Percentiles rank a stretch among this genome's conserved stretches.
phyloP scores from a whole-genome alignment of 2,113 vertebrate species.

The Malurus melanocephalus region DNA sequence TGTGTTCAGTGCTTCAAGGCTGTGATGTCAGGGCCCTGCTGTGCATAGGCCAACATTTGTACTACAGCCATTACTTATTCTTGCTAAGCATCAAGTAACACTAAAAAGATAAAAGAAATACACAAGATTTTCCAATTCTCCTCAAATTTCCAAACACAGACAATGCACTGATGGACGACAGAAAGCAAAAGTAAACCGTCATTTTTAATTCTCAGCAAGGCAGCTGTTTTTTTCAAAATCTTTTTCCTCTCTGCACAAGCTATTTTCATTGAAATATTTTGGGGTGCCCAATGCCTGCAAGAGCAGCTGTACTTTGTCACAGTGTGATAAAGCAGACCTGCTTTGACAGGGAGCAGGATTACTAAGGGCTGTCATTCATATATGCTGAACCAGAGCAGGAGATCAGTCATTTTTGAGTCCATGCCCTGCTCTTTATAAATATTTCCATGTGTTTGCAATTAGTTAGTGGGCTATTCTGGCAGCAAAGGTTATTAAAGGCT shows the following conservation, averaged over 20 bases:
- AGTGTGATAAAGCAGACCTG: slow-evolving; percentile 23
- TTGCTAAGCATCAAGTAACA: neutral
- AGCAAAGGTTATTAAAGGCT: slow-evolving; percentile 38
- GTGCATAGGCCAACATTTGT: neutral
- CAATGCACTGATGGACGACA: neutral
- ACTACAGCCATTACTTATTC: neutral
- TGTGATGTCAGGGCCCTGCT: neutral
- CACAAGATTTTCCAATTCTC: neutral
- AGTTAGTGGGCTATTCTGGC: slow-evolving; percentile 39
- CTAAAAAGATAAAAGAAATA: neutral
- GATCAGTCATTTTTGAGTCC: slow-evolving; percentile 33
- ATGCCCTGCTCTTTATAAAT: slow-evolving; percentile 43
- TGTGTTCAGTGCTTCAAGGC: neutral
- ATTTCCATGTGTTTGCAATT: slow-evolving; percentile 65
- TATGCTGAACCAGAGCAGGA: slow-evolving; percentile 24
- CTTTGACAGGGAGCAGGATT: slow-evolving; percentile 44
- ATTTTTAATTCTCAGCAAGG: neutral
- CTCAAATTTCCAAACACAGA: neutral
- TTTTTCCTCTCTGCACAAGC: neutral
- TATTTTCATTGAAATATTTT: slow-evolving; percentile 3
- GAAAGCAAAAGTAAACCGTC: neutral
- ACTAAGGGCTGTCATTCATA: slow-evolving; percentile 31
- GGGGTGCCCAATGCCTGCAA: neutral
- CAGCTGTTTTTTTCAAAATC: neutral
- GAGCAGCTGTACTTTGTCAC: slow-evolving; percentile 43